Conservation (phyloP, 1,140 invertebrate genomes). For the Campodea augens region DNA sequence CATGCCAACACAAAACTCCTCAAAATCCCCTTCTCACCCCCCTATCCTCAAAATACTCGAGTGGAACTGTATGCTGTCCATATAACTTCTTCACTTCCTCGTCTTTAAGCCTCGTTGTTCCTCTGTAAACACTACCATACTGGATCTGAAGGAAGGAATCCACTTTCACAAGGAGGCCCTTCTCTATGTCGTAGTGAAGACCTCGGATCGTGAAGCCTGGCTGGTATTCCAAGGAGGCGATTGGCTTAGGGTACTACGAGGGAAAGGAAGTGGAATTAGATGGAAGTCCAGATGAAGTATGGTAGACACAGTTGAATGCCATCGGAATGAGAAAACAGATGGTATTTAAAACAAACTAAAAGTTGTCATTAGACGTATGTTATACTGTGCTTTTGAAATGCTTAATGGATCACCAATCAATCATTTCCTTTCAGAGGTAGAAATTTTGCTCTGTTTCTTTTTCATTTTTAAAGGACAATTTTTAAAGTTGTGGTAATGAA, state of each 20-base stretch:
- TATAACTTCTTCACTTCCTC: constrained; percentile 74
- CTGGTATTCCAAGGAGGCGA: constrained; percentile 61
- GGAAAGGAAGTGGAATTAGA: too few species aligned
- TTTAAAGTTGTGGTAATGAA: too few species aligned
- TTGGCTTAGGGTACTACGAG: constrained; percentile 77
- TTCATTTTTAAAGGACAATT: neutral
- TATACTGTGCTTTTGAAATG: too few species aligned
- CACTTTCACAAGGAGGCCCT: constrained; percentile 83
- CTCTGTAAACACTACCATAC: constrained; percentile 81
- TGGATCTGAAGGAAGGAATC: constrained; percentile 95
- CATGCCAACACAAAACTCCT: too few species aligned
- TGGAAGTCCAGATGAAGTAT: too few species aligned
- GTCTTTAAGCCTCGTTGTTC: constrained; percentile 55
- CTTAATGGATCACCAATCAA: too few species aligned
- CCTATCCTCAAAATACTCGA: constrained; percentile 22
- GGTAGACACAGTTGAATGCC: too few species aligned
- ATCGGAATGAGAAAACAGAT: too few species aligned
- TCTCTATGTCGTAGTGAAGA: constrained; percentile 89
- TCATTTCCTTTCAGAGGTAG: neutral
- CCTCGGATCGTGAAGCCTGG: constrained; percentile 81
- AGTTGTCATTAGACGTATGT: too few species aligned
- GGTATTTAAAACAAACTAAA: too few species aligned
- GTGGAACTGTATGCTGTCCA: constrained; percentile 63
- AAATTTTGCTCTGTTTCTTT: neutral
- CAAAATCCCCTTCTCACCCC: too few species aligned